A percentile compares a stretch with the other conserved stretches of the same genome.
Evolutionary conservation across 2,113 vertebrate genomes (phyloP).

Genomic region (Ptyas mucosa): DNA sequence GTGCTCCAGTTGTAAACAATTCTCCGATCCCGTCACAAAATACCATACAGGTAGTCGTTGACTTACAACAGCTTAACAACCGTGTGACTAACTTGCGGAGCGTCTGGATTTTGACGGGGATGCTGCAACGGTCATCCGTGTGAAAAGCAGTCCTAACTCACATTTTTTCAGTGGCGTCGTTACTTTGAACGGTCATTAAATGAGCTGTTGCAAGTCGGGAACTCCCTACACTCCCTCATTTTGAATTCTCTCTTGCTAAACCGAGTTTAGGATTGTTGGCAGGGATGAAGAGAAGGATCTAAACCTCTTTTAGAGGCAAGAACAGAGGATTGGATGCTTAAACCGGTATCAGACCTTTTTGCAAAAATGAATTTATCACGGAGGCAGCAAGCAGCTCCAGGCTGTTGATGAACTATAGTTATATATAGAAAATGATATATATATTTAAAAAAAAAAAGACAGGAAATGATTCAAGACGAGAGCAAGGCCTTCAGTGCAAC

Average conservation of each 20-base stretch:
- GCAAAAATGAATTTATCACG: neutral
- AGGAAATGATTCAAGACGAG: neutral
- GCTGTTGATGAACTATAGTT: neutral
- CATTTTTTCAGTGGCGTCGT: no score
- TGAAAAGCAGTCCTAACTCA: no score
- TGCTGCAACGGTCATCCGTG: no score
- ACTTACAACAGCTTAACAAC: no score
- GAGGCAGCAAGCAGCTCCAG: neutral
- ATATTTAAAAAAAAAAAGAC: no score
- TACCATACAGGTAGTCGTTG: no score
- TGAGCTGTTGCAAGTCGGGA: no score
- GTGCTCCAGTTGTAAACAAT: no score
- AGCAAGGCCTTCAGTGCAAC: neutral
- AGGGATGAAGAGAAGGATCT: neutral
- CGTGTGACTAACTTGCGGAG: neutral
- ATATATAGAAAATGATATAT: neutral
- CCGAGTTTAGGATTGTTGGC: neutral
- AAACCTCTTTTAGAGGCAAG: neutral
- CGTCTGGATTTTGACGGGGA: neutral
- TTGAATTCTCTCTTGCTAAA: neutral
- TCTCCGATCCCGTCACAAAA: no score
- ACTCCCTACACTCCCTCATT: accelerated
- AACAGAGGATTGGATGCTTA: neutral
- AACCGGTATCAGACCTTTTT: neutral
- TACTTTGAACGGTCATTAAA: no score